Percentiles rank a stretch among this genome's conserved stretches.
These are phyloP conservation scores for Drosophila paranaensis DNA, from an alignment of 2,888 invertebrate genomes.

Conservation along the genomic window DNA sequence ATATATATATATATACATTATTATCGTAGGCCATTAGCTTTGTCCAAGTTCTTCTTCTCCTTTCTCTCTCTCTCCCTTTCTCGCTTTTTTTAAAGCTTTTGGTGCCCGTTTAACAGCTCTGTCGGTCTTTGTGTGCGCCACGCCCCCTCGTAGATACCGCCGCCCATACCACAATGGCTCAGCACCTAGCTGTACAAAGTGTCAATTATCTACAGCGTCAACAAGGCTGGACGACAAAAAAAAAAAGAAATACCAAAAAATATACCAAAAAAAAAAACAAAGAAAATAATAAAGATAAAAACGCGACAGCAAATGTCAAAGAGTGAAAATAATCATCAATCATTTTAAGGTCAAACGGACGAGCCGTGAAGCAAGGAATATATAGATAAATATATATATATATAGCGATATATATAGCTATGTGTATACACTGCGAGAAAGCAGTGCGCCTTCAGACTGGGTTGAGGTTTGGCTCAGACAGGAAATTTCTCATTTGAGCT, in stretches of 20 bases:
- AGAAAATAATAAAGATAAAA: constrained; percentile 41
- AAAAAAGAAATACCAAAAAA: constrained; percentile 1
- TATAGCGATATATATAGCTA: background rate
- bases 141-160: constrained; percentile 6
- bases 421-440: background rate
- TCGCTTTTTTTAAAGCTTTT: constrained; percentile 10
- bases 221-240: constrained; percentile 31
- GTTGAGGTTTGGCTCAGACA: background rate
- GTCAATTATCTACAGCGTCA: constrained; percentile 51
- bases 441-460: background rate
- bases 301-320: constrained; percentile 73
- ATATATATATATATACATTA: constrained; percentile 10
- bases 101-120: constrained; percentile 21
- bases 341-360: constrained; percentile 68
- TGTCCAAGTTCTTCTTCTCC: constrained; percentile 14
- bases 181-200: constrained; percentile 27
- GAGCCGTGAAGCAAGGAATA: constrained; percentile 39
- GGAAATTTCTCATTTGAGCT: no score
- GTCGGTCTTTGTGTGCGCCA: constrained; percentile 20
- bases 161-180: background rate
- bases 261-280: constrained; percentile 11
- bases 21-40: constrained; percentile 36
- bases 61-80: background rate
- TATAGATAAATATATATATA: constrained; percentile 1
- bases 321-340: constrained; percentile 78